Evolutionary conservation across 2,888 invertebrate species (phyloP).

Genomic region (Aradus depressus): DNA sequence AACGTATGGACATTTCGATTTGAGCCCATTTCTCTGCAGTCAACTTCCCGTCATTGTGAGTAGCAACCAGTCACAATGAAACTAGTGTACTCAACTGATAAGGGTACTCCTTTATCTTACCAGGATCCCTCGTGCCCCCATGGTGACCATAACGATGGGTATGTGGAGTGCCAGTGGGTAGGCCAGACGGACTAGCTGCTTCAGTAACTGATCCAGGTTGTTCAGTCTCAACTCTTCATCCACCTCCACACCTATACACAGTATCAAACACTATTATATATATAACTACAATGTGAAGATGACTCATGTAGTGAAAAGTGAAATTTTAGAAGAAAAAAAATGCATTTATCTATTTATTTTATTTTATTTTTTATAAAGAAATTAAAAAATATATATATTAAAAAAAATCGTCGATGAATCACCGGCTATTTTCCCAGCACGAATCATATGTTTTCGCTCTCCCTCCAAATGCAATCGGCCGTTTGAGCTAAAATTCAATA

Average conservation of each 20-base stretch:
- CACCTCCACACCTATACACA: constrained; percentile 6
- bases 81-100: neutral
- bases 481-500: no score
- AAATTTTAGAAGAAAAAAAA: neutral
- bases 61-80: neutral
- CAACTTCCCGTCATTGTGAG: neutral
- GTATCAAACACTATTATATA: neutral
- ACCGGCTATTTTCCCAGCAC: neutral
- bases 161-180: constrained; percentile 20
- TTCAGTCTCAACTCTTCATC: constrained; percentile 12
- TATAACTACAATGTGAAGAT: neutral
- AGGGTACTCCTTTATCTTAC: constrained; percentile 19
- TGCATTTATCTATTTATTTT: neutral
- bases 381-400: neutral
- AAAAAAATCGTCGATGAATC: neutral
- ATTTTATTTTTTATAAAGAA: neutral
- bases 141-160: constrained; percentile 29
- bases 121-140: constrained; percentile 29
- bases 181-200: constrained; percentile 18
- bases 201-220: constrained; percentile 10
- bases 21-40: neutral
- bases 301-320: neutral
- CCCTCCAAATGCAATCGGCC: no score
- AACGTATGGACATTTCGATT: no score
- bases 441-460: no score